A percentile compares a stretch with the other conserved stretches of the same genome.
These are phyloP conservation scores for Pleuronectes platessa DNA, from an alignment of 2,113 vertebrate species.

Conservation along the genomic window DNA sequence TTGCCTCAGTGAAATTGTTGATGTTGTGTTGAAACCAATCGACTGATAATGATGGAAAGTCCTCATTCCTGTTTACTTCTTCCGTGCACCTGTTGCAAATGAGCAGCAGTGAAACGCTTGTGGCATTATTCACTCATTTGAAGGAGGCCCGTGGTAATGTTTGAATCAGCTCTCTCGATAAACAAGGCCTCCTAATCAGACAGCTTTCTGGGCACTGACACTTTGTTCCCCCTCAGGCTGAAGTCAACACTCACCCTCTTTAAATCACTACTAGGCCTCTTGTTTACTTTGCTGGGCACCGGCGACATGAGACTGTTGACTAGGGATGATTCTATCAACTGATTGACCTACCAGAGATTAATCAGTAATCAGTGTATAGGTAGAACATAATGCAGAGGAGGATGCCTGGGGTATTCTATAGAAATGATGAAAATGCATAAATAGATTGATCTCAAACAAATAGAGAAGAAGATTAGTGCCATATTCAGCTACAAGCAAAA, in stretches of 20 bases:
- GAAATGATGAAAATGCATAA: not conserved
- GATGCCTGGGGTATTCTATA: not conserved
- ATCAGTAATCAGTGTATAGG: not conserved
- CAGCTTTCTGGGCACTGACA: conserved; percentile 29
- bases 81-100: conserved; percentile 16
- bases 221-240: conserved; percentile 33
- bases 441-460: not conserved
- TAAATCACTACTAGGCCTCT: conserved; percentile 50
- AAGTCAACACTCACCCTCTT: conserved; percentile 43
- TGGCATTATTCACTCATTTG: conserved; percentile 41
- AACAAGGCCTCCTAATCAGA: conserved; percentile 22
- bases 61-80: not conserved
- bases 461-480: not conserved
- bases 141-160: conserved; percentile 13
- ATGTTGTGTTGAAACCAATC: not conserved
- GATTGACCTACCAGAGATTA: not conserved
- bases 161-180: conserved; percentile 22
- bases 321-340: not conserved
- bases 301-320: not conserved
- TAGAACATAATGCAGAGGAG: not conserved
- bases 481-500: not conserved
- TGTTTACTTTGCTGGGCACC: conserved; percentile 44
- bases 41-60: not conserved
- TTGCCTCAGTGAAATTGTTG: not conserved
- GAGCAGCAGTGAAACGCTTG: not conserved